A percentile compares a stretch with the other conserved stretches of the same genome.
Evolutionary conservation across 2,113 vertebrate genomes (phyloP).

Genomic region (Rhodinocichla rosea): DNA sequence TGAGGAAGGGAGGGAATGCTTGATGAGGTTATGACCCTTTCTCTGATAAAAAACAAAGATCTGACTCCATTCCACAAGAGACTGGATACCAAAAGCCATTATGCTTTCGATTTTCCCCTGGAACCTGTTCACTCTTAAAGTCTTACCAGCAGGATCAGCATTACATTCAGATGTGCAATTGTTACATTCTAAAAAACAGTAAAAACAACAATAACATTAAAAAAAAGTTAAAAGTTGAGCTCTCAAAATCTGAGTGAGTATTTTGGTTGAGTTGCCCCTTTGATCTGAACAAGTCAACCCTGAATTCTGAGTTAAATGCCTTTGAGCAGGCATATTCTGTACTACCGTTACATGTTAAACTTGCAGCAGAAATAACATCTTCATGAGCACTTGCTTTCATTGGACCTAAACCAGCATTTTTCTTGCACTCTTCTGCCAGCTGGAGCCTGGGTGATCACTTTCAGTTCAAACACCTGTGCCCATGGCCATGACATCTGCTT

Average conservation of each 20-base stretch:
- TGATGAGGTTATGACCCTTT: neutral
- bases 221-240: neutral
- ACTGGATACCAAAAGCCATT: neutral
- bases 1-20: slow-evolving; percentile 42
- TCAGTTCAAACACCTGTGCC: neutral
- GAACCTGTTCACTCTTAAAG: neutral
- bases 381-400: neutral
- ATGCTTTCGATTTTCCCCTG: neutral
- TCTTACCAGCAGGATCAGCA: neutral
- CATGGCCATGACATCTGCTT: neutral
- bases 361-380: neutral
- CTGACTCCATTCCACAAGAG: neutral
- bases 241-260: neutral
- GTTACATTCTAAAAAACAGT: neutral
- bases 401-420: neutral
- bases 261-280: neutral
- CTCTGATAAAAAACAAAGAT: slow-evolving; percentile 1
- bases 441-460: neutral
- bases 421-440: neutral
- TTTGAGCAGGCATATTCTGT: neutral
- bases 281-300: neutral
- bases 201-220: neutral
- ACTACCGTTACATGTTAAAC: neutral
- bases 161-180: neutral
- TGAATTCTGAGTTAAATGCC: neutral